A percentile compares a stretch with the other conserved stretches of the same genome.
Evolutionary conservation across 2,797 vertebrate species (phyloP).

Genomic region (Sebastes diploproa): DNA sequence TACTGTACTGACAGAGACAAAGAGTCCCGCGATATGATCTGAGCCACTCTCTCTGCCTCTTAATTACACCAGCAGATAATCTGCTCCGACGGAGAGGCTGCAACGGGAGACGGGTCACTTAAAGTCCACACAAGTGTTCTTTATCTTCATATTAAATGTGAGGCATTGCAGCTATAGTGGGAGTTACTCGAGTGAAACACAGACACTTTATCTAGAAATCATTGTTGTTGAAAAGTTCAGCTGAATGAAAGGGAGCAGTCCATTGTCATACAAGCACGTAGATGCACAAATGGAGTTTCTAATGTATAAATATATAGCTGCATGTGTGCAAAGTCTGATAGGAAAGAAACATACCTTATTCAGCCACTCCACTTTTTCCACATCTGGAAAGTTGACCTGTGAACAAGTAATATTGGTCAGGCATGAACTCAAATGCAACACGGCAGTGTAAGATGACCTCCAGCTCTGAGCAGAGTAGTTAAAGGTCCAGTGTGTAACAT

Average conservation of each 20-base stretch:
- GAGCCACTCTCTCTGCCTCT: constrained; percentile 47
- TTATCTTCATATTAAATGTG: constrained; percentile 9
- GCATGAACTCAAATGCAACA: constrained; percentile 31
- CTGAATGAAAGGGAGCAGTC: neutral
- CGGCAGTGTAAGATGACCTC: constrained; percentile 3
- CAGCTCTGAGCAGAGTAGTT: neutral
- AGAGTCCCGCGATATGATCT: constrained; percentile 47
- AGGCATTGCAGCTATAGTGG: neutral
- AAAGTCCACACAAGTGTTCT: constrained; percentile 18
- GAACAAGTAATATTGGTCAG: constrained; percentile 36
- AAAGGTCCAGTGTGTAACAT: neutral
- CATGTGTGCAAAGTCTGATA: neutral
- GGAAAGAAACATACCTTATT: constrained; percentile 87
- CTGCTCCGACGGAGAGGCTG: constrained; percentile 48
- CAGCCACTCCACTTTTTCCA: constrained; percentile 93
- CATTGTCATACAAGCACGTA: neutral
- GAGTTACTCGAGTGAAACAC: neutral
- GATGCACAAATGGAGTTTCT: neutral
- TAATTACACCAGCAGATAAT: constrained; percentile 66
- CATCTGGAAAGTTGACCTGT: constrained; percentile 92
- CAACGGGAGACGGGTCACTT: constrained; percentile 38
- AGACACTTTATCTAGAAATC: neutral
- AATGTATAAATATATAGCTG: neutral
- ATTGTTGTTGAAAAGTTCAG: neutral
- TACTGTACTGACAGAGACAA: constrained; percentile 58